Conservation (phyloP, 2,888 invertebrate genomes). For the Pteria penguin region DNA sequence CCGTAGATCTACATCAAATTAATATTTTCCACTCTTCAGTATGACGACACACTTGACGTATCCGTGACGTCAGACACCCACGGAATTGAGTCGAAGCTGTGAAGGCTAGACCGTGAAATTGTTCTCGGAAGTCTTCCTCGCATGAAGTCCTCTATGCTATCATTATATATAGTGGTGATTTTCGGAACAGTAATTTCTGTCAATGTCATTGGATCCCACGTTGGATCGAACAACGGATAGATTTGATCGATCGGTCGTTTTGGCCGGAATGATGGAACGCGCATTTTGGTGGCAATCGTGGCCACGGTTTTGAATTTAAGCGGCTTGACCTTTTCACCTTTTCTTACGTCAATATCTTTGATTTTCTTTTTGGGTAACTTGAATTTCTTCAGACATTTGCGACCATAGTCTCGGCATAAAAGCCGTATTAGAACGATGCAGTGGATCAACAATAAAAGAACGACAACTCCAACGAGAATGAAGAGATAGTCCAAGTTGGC, state of each 20-base stretch:
- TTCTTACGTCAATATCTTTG: not conserved
- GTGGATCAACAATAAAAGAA: not conserved
- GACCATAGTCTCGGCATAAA: not conserved
- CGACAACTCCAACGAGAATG: not conserved
- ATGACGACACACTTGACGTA: not conserved
- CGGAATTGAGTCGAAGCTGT: conserved; percentile 20
- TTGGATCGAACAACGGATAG: conserved; percentile 13
- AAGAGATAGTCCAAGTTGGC: conserved; percentile 18
- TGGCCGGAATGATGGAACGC: conserved; percentile 5
- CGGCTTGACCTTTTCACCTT: conserved; percentile 4
- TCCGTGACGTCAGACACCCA: not conserved
- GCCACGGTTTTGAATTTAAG: not conserved
- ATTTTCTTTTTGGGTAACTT: not conserved
- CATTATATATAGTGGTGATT: conserved; percentile 5
- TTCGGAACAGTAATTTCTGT: conserved; percentile 3
- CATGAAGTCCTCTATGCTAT: conserved; percentile 22
- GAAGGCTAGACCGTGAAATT: not conserved
- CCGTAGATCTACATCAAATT: too few relatives aligned
- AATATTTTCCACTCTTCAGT: too few relatives aligned
- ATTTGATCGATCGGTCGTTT: conserved; percentile 12
- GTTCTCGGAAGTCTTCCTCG: conserved; percentile 1
- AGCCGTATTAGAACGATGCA: not conserved
- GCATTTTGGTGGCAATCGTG: not conserved
- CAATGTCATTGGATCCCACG: not conserved
- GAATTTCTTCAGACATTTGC: not conserved